These are phyloP conservation scores for Corythornis cristatus DNA, from an alignment of 2,113 vertebrate genomes.

Conservation along the genomic window DNA sequence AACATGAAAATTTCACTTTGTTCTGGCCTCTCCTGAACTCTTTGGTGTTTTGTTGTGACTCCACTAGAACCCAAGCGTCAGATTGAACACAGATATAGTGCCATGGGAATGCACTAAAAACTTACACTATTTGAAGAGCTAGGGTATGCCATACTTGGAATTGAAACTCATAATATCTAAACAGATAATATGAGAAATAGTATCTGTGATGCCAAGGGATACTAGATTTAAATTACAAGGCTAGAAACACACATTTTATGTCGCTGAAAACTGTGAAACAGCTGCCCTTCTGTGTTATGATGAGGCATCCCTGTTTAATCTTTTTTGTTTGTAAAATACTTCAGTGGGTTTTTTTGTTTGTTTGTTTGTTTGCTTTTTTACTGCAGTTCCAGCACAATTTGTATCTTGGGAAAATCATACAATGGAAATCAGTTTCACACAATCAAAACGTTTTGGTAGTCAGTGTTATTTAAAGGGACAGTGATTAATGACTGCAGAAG, in stretches of 20 bases:
- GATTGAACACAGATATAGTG: background rate
- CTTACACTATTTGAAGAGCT: background rate
- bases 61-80: background rate
- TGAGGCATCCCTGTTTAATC: background rate
- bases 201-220: background rate
- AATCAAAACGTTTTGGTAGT: background rate
- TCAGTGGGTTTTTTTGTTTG: background rate
- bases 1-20: background rate
- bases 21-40: background rate
- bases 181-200: background rate
- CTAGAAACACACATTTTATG: background rate
- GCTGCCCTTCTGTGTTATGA: background rate
- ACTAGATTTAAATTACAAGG: background rate
- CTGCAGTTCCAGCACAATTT: background rate
- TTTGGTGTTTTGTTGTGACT: background rate
- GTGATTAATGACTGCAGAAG: background rate
- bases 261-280: constrained; percentile 17
- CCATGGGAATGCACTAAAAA: background rate
- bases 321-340: background rate
- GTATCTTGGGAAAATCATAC: background rate
- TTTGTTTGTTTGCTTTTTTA: background rate
- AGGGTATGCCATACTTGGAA: background rate
- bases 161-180: background rate
- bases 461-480: background rate
- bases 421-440: background rate